Base-by-base conservation (phyloP, 2,888 invertebrate genomes). In the Caenorhabditis parvicauda region DNA sequence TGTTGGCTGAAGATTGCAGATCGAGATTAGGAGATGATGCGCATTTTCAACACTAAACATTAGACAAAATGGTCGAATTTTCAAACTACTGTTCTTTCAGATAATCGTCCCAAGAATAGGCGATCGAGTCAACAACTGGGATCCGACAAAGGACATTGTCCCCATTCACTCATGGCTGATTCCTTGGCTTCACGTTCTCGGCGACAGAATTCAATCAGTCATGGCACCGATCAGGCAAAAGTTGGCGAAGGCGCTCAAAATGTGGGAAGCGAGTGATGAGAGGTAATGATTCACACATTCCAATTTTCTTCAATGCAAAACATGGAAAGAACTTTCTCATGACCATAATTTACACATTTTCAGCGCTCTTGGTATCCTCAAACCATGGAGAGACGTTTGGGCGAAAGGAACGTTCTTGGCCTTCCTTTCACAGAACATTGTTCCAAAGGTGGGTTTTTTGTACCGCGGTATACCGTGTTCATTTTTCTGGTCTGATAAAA, bases 121-220 rank as follows among this genome's bases (percentile, higher is more conserved):
- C 1, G 63, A 63, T 14, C 54, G 65, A 25, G 77, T 79, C 0
- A 66, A 72, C 12, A 28, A 59, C 6, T 79, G 98, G 98, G 91
- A 98, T 85, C 98, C 98, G 0, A 86, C 93, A 4, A 90, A 89
- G 0, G 96, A 98, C 82, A 90, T 90, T 0, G 87, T 92, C 67
- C 96, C 96, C 14, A 90, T 99, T 68, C 95, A 98, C 82, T 87
- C 89, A 3, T 98, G 98, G 98, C 88, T 95, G 60, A 89, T 94
- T 82, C 96, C 96, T 0, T 99, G 98, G 98, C 87, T 93, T 59
- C 88, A 89, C 0, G 83, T 91, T 6, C 87, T 94, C 80, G 89
- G 90, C 85, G 76, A 81, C 54, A 68, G 79, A 3, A 62, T 81
- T n/a, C 84, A 85, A 54, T 82, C 84, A 2, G 88, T 93, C 32